Evolutionary conservation across 92 coral and sea anemone genomes (phyloP).

Genomic region (Bergia puertoricense): DNA sequence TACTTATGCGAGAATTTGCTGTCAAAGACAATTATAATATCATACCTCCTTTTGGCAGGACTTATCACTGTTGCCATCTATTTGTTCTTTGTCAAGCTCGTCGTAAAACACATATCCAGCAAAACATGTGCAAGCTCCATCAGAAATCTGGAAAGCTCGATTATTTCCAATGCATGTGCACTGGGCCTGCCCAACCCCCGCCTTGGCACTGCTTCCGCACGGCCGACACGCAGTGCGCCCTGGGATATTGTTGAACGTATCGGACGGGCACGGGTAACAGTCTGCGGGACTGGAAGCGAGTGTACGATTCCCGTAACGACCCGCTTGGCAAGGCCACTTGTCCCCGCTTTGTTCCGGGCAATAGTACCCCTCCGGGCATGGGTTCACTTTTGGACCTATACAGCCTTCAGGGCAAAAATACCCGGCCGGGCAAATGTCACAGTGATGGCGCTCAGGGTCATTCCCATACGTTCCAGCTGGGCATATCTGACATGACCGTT

Average conservation of each 20-base stretch:
- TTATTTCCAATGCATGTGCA: slow-evolving; percentile 82
- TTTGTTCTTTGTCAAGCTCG: slow-evolving; percentile 61
- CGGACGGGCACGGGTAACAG: slow-evolving; percentile 75
- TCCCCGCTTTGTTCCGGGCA: slow-evolving; percentile 77
- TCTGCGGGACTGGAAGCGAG: slow-evolving; percentile 74
- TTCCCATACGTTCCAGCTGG: slow-evolving; percentile 83
- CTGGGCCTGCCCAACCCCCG: slow-evolving; percentile 72
- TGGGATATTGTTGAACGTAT: slow-evolving; percentile 63
- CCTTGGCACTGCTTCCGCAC: slow-evolving; percentile 89
- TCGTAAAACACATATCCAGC: slow-evolving; percentile 83
- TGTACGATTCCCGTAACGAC: slow-evolving; percentile 76
- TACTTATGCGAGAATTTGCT: too few relatives aligned
- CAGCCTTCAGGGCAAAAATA: slow-evolving; percentile 88
- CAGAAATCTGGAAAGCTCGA: slow-evolving; percentile 85
- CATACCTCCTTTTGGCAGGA: slow-evolving; percentile 90
- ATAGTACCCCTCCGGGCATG: slow-evolving; percentile 83
- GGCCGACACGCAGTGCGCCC: slow-evolving; percentile 82
- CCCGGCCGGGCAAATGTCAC: slow-evolving; percentile 84
- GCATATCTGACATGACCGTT: slow-evolving; percentile 65
- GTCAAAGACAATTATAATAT: too few relatives aligned
- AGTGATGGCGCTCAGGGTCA: slow-evolving; percentile 69
- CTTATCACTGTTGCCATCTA: slow-evolving; percentile 89
- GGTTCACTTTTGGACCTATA: slow-evolving; percentile 78
- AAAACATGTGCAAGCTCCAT: slow-evolving; percentile 81
- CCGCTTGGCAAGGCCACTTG: slow-evolving; percentile 81